Evolutionary conservation across 2,888 invertebrate genomes (phyloP).

Genomic region (Electrophaes corylata): DNA sequence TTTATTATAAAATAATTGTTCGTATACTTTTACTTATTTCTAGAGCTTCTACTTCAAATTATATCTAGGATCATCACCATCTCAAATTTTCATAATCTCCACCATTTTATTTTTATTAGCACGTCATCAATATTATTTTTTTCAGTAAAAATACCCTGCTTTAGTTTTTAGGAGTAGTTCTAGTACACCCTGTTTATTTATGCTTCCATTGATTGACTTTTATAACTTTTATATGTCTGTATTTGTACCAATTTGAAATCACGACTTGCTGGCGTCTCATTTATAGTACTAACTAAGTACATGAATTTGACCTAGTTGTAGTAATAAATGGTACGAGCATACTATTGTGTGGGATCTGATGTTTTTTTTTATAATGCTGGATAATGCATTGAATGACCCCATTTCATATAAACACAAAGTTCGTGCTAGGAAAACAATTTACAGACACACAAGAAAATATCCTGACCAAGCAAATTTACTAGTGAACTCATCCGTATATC

Average conservation of each 20-base stretch:
- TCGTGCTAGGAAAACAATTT: not conserved
- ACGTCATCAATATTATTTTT: too few relatives aligned
- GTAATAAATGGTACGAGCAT: conserved; percentile 4
- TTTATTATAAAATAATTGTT: too few relatives aligned
- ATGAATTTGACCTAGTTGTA: conserved; percentile 42
- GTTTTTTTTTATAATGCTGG: not conserved
- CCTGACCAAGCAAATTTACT: conserved; percentile 35
- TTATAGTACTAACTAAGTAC: conserved; percentile 35
- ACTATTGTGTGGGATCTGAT: conserved; percentile 3
- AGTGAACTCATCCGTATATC: conserved; percentile 48
- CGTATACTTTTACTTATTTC: too few relatives aligned
- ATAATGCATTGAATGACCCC: not conserved
- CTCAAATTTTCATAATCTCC: too few relatives aligned
- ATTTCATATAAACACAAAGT: not conserved
- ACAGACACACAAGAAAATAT: conserved; percentile 24
- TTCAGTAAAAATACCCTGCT: too few relatives aligned
- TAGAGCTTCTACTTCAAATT: too few relatives aligned
- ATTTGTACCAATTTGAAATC: conserved; percentile 42
- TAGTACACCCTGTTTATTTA: conserved; percentile 27
- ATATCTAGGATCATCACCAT: too few relatives aligned
- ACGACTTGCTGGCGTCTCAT: conserved; percentile 41
- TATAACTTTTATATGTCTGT: conserved; percentile 34
- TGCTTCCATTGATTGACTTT: conserved; percentile 39
- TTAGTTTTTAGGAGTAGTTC: too few relatives aligned
- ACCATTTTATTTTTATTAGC: too few relatives aligned